Conservation (phyloP, 30 jellyfish, hydroid and myxozoan species). For the Rhopilema esculentum region DNA sequence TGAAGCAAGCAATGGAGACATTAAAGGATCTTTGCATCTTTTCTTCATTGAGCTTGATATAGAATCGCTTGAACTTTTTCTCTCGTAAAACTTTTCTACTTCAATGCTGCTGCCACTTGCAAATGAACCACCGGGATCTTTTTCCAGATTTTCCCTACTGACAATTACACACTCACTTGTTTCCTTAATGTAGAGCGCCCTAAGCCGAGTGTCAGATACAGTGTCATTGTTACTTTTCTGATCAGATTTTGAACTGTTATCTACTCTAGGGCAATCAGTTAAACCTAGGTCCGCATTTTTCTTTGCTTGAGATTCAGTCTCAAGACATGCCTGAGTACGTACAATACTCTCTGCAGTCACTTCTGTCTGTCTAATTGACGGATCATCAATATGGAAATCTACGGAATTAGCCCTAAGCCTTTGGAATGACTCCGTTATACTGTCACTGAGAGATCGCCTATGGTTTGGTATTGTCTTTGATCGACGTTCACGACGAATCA, state of each 20-base stretch:
- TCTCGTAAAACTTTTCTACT: slow-evolving; percentile 33
- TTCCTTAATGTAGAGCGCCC: slow-evolving; percentile 42
- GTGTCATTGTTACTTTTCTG: not conserved
- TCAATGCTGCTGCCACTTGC: slow-evolving; percentile 1
- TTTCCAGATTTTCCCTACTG: slow-evolving; percentile 14
- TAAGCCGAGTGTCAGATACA: slow-evolving; percentile 2
- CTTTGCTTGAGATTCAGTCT: not conserved
- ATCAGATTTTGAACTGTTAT: not conserved
- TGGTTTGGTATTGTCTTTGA: slow-evolving; percentile 4
- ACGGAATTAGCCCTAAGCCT: slow-evolving; percentile 39
- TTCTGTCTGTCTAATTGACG: not conserved
- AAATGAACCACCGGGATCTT: not conserved
- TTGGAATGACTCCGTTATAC: slow-evolving; percentile 56
- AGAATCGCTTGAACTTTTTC: slow-evolving; percentile 32
- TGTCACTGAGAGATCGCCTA: slow-evolving; percentile 65
- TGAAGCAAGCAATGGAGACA: slow-evolving; percentile 96
- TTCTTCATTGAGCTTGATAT: slow-evolving; percentile 46
- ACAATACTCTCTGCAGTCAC: not conserved
- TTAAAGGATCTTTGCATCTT: slow-evolving; percentile 73
- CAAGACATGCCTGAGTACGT: not conserved
- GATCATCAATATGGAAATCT: slow-evolving; percentile 20
- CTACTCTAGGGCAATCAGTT: not conserved
- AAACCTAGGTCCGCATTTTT: not conserved
- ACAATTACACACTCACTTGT: slow-evolving; percentile 55
- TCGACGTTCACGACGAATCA: slow-evolving; percentile 6